Base-by-base conservation (phyloP, 1,140 invertebrate genomes). In the Fopius arisanus region DNA sequence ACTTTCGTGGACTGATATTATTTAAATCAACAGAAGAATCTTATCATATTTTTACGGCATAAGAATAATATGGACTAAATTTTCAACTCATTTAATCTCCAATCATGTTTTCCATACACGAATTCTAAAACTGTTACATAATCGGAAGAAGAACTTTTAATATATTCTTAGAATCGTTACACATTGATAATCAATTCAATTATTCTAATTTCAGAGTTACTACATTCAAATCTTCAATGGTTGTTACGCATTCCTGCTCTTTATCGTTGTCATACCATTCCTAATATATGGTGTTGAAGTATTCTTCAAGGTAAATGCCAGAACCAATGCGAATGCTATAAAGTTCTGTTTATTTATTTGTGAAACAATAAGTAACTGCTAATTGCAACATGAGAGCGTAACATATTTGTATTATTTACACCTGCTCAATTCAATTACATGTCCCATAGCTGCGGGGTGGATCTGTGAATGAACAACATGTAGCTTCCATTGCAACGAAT, bases 271-370 rank as follows among this genome's bases (percentile, higher is more conserved):
- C 26, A 90, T 97, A 6, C 97, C 97, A 88, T 98, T 97, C 87
- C 91, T 98, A 33, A 96, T 97, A 69, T 98, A 98, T 86, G 96
- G 96, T 26, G 94, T 97, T 9, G 96, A 97, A 89, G 96, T 98
- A 1, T 98, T 94, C 84, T 97, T 98, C 82, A 97, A 97, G 91
- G 94, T 97, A 86, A 89, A 82, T 4, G 7, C 29, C 7, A 31
- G 29, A 4, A 78, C 40, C 51, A 69, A 70, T 68, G 67, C 59
- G 21, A 66, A 68, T 26, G 41, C 40, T 33, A 29, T 12, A 67
- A 5, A 26, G 28, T 48, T 40, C 51, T 65, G 5, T 23, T 54
- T 33, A 63, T 21, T 59, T 29, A 26, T 43, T 12, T 6, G 14
- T 43, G 10, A 43, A 3, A 31, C 29, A 31, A 31, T 4, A 31